phyloP scores from a whole-genome alignment of 2,888 invertebrate genomes.

The Aleiodes leptofemur region DNA sequence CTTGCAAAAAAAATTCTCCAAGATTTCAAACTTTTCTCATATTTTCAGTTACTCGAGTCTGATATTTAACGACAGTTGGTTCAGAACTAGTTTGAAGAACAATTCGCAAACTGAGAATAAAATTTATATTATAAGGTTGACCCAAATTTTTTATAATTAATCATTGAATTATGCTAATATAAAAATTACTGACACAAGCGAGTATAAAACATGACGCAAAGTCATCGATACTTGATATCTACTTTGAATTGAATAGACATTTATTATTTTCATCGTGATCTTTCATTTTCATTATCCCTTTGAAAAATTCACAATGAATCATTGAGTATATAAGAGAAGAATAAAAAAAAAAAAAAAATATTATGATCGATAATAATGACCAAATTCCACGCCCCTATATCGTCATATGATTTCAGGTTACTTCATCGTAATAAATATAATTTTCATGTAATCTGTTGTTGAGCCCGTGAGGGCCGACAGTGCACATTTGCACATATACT shows the following conservation, averaged over 20 bases:
- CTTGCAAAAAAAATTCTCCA: too few species aligned
- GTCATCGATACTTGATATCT: neutral
- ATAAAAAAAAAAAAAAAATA: neutral
- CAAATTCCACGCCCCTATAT: constrained; percentile 21
- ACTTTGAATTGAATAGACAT: constrained; percentile 15
- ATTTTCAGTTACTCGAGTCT: too few species aligned
- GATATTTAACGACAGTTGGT: too few species aligned
- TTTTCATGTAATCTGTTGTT: constrained; percentile 20
- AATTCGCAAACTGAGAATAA: too few species aligned
- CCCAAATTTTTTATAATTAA: too few species aligned
- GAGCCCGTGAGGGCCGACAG: constrained; percentile 31
- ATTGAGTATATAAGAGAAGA: neutral
- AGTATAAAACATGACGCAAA: neutral
- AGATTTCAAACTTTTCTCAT: too few species aligned
- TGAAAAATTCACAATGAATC: neutral
- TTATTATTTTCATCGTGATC: neutral
- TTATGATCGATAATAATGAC: constrained; percentile 33
- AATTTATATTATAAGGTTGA: too few species aligned
- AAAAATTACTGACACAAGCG: neutral
- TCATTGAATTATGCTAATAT: constrained; percentile 23
- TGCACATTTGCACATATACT: constrained; percentile 18
- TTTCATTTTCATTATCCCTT: neutral
- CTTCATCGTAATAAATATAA: constrained; percentile 35
- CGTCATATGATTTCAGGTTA: constrained; percentile 34
- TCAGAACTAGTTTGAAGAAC: too few species aligned